Evolutionary conservation across 2,888 invertebrate species (phyloP).

Genomic region (Drosophila mayaguana): DNA sequence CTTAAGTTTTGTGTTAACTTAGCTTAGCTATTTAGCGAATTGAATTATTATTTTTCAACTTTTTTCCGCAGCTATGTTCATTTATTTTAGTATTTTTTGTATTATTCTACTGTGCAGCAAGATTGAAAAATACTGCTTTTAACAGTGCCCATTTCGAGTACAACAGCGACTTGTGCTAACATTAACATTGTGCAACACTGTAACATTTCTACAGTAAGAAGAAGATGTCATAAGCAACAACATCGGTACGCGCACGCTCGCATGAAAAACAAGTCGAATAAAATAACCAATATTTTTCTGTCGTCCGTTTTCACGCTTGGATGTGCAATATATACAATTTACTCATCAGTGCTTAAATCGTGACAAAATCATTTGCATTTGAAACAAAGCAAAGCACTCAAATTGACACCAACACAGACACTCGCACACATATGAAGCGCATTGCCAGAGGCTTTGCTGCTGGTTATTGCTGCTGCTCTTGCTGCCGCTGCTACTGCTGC

Average conservation of each 20-base stretch:
- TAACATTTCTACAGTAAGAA: conserved; percentile 43
- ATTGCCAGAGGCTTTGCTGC: conserved; percentile 23
- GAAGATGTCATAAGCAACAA: conserved; percentile 42
- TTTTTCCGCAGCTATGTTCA: neutral
- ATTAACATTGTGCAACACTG: conserved; percentile 39
- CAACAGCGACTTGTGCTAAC: conserved; percentile 19
- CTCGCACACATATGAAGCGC: conserved; percentile 9
- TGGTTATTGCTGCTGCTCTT: neutral
- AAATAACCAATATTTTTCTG: conserved; percentile 28
- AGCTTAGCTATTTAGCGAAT: neutral
- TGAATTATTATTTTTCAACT: neutral
- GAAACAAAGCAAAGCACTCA: conserved; percentile 4
- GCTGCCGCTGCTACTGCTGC: conserved; percentile 1
- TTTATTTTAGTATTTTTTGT: neutral
- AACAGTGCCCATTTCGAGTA: conserved; percentile 18
- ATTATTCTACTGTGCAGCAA: neutral
- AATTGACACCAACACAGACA: conserved; percentile 21
- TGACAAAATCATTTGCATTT: conserved; percentile 14
- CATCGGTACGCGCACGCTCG: conserved; percentile 51
- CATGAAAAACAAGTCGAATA: conserved; percentile 8
- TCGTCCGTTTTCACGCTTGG: conserved; percentile 14
- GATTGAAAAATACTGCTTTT: neutral
- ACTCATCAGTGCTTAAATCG: conserved; percentile 19
- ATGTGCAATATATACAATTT: conserved; percentile 31
- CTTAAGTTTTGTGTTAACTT: neutral